Conservation (phyloP, 1,140 invertebrate species). For the Calliopsis andreniformis region DNA sequence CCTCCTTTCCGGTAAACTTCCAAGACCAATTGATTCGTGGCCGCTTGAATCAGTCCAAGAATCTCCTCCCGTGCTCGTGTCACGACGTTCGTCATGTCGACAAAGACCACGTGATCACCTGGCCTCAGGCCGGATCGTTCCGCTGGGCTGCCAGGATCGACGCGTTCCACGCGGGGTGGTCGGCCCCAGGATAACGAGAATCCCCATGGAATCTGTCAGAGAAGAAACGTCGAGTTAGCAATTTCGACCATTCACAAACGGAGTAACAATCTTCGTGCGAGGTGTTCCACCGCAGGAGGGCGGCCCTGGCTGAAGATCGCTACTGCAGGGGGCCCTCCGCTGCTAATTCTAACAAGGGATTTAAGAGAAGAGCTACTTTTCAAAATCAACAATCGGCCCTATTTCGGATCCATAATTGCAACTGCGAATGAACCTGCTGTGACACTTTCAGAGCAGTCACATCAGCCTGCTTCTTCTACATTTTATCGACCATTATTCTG, state of each 20-base stretch:
- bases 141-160: conserved; percentile 90
- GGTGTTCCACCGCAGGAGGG: not conserved
- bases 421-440: not conserved
- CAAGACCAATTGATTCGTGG: conserved; percentile 86
- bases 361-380: not conserved
- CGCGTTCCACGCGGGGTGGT: conserved; percentile 92
- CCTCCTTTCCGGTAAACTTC: conserved; percentile 87
- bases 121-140: conserved; percentile 89
- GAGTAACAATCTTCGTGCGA: not conserved
- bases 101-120: conserved; percentile 93
- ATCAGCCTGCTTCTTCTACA: too few species aligned
- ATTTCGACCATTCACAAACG: not conserved
- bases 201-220: conserved; percentile 76
- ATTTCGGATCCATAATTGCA: too few species aligned
- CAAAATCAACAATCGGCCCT: not conserved
- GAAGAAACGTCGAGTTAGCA: not conserved
- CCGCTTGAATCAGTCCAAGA: conserved; percentile 89
- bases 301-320: not conserved
- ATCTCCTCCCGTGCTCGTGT: conserved; percentile 90
- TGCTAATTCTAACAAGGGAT: not conserved
- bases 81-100: conserved; percentile 92
- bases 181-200: conserved; percentile 96
- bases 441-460: not conserved
- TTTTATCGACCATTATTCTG: too few species aligned
- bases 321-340: not conserved